Conservation (phyloP, 2,113 vertebrate species). For the Sceloporus tristichus region DNA sequence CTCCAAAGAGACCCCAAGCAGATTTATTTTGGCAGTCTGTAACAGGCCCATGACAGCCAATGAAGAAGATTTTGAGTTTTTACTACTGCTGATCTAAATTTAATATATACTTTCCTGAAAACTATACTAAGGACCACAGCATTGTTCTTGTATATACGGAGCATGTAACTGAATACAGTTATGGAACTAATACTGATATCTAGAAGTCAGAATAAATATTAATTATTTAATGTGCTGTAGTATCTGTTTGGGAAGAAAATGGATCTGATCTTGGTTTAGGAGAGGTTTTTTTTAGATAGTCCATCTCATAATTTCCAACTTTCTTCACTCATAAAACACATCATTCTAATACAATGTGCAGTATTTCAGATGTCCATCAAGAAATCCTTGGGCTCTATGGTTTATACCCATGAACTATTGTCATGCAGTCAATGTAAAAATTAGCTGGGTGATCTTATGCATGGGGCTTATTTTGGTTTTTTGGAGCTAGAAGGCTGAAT, state of each 20-base stretch:
- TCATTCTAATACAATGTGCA: slow-evolving; percentile 23
- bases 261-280: not conserved
- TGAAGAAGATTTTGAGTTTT: not conserved
- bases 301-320: not conserved
- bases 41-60: not conserved
- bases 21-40: no score
- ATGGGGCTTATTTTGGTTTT: slow-evolving; percentile 29
- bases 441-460: slow-evolving; percentile 23
- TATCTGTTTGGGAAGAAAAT: not conserved
- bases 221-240: not conserved
- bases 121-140: not conserved
- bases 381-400: slow-evolving; percentile 29
- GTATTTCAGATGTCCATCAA: not conserved
- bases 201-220: not conserved
- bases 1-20: no score
- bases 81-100: not conserved
- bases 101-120: not conserved
- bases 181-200: not conserved
- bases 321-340: not conserved
- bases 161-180: not conserved
- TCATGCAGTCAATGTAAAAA: slow-evolving; percentile 3
- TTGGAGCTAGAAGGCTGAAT: slow-evolving; percentile 48
- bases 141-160: not conserved
- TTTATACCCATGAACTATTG: slow-evolving; percentile 39
- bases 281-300: not conserved